Evolutionary conservation across 1,140 invertebrate genomes (phyloP).

Genomic region (Calliphora vicina): DNA sequence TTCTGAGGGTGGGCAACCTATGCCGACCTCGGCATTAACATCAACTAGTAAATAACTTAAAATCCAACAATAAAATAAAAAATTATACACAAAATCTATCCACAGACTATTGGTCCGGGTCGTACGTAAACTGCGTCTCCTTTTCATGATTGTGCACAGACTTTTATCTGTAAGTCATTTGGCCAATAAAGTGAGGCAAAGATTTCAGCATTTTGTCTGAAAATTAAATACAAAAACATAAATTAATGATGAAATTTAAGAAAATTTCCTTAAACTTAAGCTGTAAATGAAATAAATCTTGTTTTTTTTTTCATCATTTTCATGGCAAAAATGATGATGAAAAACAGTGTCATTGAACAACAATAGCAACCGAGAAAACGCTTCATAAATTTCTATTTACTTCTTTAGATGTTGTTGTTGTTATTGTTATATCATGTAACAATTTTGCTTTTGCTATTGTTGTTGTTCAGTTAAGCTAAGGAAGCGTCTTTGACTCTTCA

Average conservation of each 20-base stretch:
- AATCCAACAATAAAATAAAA: conserved; percentile 10
- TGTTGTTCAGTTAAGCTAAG: background rate
- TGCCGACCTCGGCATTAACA: conserved; percentile 41
- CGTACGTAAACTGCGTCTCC: background rate
- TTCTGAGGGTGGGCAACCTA: conserved; percentile 65
- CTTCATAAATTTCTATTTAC: conserved; percentile 25
- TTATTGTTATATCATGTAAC: background rate
- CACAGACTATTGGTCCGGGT: conserved; percentile 5
- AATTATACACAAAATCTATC: background rate
- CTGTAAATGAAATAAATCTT: background rate
- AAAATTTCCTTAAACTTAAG: background rate
- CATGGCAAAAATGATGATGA: background rate
- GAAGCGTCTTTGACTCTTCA: conserved; percentile 5
- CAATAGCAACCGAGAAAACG: background rate
- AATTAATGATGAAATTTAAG: background rate
- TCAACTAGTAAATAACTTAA: conserved; percentile 11
- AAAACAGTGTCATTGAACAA: conserved; percentile 31
- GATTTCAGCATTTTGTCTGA: conserved; percentile 17
- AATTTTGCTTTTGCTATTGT: background rate
- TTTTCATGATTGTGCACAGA: background rate
- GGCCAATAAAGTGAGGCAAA: background rate
- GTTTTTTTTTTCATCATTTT: background rate
- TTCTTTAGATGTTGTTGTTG: background rate
- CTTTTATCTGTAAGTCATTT: background rate
- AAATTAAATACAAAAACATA: background rate